These are phyloP conservation scores for Standfussiana lucernea DNA, from an alignment of 2,888 invertebrate species.

Conservation along the genomic window DNA sequence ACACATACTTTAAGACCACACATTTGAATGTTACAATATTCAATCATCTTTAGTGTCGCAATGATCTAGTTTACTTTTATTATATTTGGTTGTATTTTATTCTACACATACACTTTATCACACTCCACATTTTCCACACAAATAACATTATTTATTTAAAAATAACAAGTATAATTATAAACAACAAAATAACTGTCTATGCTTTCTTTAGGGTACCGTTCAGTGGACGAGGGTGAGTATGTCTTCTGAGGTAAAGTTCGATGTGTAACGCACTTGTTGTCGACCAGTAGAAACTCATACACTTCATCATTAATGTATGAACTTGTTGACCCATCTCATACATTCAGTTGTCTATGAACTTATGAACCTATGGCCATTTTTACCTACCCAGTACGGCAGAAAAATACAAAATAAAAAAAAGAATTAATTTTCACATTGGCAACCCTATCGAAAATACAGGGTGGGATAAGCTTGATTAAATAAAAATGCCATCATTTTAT, in stretches of 20 bases:
- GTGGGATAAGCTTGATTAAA: constrained; percentile 20
- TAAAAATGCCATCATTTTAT: constrained; percentile 13
- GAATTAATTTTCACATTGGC: constrained; percentile 16
- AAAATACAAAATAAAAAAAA: not conserved
- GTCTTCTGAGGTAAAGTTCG: constrained; percentile 72
- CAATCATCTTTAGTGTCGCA: constrained; percentile 11
- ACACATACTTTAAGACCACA: constrained; percentile 37
- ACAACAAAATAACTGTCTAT: constrained; percentile 57
- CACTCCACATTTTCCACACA: constrained; percentile 18
- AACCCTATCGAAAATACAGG: constrained; percentile 39
- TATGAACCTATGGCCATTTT: constrained; percentile 15
- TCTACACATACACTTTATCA: not conserved
- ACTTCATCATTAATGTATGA: constrained; percentile 66
- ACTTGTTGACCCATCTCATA: constrained; percentile 61
- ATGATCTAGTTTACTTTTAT: constrained; percentile 30
- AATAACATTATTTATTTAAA: constrained; percentile 6
- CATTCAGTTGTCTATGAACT: constrained; percentile 26
- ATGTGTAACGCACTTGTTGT: constrained; percentile 70
- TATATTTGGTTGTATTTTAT: not conserved
- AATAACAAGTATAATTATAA: constrained; percentile 7
- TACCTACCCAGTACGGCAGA: constrained; percentile 24
- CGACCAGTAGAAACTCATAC: constrained; percentile 62
- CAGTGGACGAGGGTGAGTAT: constrained; percentile 88
- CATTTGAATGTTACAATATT: constrained; percentile 20
- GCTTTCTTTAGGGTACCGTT: constrained; percentile 84